Base-by-base conservation (phyloP, 2,113 vertebrate genomes). In the Cromileptes altivelis region DNA sequence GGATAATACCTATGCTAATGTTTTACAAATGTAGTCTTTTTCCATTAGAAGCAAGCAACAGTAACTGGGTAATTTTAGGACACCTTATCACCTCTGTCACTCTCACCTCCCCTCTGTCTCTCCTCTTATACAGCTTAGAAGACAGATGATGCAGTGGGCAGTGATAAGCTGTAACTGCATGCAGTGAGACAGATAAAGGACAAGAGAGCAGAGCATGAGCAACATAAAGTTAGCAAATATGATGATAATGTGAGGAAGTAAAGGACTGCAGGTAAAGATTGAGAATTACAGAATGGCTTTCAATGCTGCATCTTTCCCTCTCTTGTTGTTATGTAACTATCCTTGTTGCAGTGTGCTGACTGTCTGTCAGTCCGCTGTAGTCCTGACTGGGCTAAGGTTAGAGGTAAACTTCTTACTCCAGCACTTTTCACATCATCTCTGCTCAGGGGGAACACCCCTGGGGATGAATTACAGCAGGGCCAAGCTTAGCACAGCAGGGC, bases 391-490 rank as follows among this genome's bases (percentile, higher is more conserved):
- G 67, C 49, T 75, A 42, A 71, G 65, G 58, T 85, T 68, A 75
- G 70, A 82, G 70, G 61, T 75, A 84, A 80, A 81, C 23, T 19
- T 85, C 78, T 56, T 81, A 84, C 90, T 73, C 49, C 78, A 89
- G 88, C 93, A 89, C 70, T 89, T 93, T 84, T 79, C 45, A 45
- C 62, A 82, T 83, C 75, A 67, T 73, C 86, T 85, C 84, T 75
- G 75, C 63, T 82, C 73, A 84, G 61, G 81, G 64, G 65, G 75
- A 88, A 88, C 69, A 81, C 80, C 88, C 88, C 19, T 11, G 81
- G 85, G 85, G 78, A 37, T 27, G 45, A 84, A 84, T 81, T 84
- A 74, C 58, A 82, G 75, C 76, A 33, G 75, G 73, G 83, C 40
- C 62, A 70, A 70, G 80, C 82, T 79, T 40, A 30, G 73, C 71